Evolutionary conservation across 2,113 vertebrate genomes (phyloP).

Genomic region (Galbula dea): DNA sequence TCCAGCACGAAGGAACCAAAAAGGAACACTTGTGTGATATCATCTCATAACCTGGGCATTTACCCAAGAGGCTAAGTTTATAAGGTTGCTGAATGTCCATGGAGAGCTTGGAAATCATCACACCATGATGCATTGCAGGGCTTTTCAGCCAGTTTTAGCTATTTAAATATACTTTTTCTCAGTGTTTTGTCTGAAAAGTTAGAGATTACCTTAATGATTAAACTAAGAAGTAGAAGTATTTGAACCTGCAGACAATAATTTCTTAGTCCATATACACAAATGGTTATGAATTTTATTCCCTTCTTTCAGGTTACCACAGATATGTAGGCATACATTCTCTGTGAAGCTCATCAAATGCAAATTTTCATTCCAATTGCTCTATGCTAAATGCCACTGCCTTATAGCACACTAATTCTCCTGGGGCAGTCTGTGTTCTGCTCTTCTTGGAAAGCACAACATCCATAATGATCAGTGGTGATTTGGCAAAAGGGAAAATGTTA

Average conservation of each 20-base stretch:
- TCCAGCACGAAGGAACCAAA: not conserved
- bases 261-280: not conserved
- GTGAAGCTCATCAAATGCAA: not conserved
- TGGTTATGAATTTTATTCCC: not conserved
- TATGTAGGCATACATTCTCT: not conserved
- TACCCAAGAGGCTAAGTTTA: rapidly evolving
- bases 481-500: not conserved
- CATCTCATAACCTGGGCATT: not conserved
- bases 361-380: not conserved
- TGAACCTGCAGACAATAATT: not conserved
- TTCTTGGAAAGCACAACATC: not conserved
- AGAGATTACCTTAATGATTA: not conserved
- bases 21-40: rapidly evolving
- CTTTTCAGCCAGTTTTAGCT: not conserved
- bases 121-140: not conserved
- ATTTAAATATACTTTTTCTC: not conserved
- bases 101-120: not conserved
- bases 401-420: not conserved
- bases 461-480: not conserved
- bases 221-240: not conserved
- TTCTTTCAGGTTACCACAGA: not conserved
- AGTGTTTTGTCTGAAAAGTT: not conserved
- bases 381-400: not conserved
- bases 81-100: not conserved
- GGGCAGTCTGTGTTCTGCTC: not conserved